Percentiles rank a stretch among this genome's conserved stretches.
Evolutionary conservation across 2,113 vertebrate genomes (phyloP).

Genomic region (Ptilorrhoa leucosticta): DNA sequence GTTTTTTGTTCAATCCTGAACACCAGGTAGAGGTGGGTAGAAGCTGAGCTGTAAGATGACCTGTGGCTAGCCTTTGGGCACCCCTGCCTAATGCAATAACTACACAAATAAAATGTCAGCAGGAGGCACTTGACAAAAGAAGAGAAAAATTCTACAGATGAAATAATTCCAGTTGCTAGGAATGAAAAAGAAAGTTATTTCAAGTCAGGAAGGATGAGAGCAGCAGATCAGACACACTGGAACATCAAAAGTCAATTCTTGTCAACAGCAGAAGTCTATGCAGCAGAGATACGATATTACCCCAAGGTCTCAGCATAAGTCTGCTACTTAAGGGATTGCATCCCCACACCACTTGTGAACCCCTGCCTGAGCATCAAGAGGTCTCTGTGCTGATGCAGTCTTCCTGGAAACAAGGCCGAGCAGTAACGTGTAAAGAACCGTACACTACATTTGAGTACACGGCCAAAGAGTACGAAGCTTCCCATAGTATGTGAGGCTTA

Average conservation of each 20-base stretch:
- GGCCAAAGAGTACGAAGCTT: constrained; percentile 58
- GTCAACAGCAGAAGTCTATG: constrained; percentile 14
- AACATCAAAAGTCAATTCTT: background rate
- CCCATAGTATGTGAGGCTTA: constrained; percentile 25
- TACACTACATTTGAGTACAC: constrained; percentile 46
- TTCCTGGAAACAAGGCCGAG: constrained; percentile 69
- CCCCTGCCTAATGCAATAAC: constrained; percentile 10
- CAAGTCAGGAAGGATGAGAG: constrained; percentile 23
- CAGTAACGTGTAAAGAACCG: constrained; percentile 44
- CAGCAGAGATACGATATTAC: constrained; percentile 42
- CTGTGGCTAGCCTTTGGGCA: constrained; percentile 47
- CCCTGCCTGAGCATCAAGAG: constrained; percentile 38
- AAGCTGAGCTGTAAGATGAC: background rate
- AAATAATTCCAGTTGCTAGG: constrained; percentile 42
- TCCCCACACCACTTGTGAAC: constrained; percentile 34
- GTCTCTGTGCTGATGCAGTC: constrained; percentile 27
- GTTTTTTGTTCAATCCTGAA: background rate
- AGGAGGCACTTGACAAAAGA: constrained; percentile 19
- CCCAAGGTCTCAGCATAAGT: constrained; percentile 8
- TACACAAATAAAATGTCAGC: background rate
- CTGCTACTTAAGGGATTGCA: constrained; percentile 22
- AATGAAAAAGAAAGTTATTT: constrained; percentile 41
- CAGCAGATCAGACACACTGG: constrained; percentile 17
- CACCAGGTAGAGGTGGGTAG: background rate
- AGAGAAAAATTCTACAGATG: constrained; percentile 14